Percentiles rank a stretch among this genome's conserved stretches.
These are phyloP conservation scores for Nephrotoma guestfalica DNA, from an alignment of 2,888 invertebrate genomes.

Conservation along the genomic window DNA sequence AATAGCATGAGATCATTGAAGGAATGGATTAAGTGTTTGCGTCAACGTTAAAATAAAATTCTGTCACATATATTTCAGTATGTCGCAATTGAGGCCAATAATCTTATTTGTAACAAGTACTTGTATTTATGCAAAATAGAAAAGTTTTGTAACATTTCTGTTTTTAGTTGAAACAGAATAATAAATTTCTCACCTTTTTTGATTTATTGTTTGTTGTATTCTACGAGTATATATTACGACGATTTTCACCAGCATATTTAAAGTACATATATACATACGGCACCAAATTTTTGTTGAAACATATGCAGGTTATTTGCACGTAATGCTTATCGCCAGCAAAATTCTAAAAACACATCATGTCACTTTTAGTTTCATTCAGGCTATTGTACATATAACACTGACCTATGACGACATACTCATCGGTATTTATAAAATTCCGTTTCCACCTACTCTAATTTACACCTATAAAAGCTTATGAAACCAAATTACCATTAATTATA, in stretches of 20 bases:
- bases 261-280: background rate
- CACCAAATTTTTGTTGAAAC: background rate
- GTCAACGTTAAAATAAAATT: too few species aligned
- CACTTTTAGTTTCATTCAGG: background rate
- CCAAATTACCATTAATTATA: background rate
- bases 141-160: background rate
- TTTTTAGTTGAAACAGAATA: background rate
- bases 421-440: background rate
- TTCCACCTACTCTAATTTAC: background rate
- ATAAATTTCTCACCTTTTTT: background rate
- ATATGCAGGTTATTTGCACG: too few species aligned
- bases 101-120: background rate
- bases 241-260: background rate
- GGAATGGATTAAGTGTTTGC: background rate
- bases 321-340: too few species aligned
- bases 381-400: background rate
- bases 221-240: too few species aligned
- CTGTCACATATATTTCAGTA: background rate
- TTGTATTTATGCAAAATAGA: background rate
- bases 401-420: background rate
- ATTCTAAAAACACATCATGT: background rate
- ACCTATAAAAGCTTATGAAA: background rate
- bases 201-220: background rate
- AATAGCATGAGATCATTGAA: background rate
- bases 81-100: background rate